Evolutionary conservation across 2,113 vertebrate species (phyloP), one percentile per base, ranked within the genome.

Genomic region (Anolis sagrei): DNA sequence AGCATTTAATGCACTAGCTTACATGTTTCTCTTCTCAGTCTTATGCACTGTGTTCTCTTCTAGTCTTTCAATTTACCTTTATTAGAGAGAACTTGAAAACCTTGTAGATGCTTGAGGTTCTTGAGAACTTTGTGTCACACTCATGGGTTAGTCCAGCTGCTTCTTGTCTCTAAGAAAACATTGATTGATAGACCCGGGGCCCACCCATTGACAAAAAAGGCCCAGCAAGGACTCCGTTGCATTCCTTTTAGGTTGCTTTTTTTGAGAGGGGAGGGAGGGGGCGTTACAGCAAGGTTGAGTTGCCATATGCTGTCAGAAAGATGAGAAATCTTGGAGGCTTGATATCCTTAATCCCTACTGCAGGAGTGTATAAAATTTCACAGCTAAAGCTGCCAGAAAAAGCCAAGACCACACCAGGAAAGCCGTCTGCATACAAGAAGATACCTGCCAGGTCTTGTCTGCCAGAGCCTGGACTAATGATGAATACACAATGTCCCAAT

Each of bases 281-380:
- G 54, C 29, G 48, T 74, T 89, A 83, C 54, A 82, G 5, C 72
- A 29, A 78, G 73, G 39, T 87, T 92, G 90, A 85, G 84, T 92
- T 90, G 90, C 54, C 91, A 87, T 91, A 91, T 84, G 34, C 88
- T 91, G 92, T 94, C 93, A 94, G 86, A 92, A 88, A 87, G 34
- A 89, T 90, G 92, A 94, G 90, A 94, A 95, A 92, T 92, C 85
- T 89, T 90, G 81, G 94, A 96, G 94, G 92, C 87, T 84, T 95
- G 94, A 95, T 95, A 95, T 92, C 92, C 92, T 95, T 96, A 96
- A 96, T 97, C 93, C 94, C 84, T 2, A 81, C 96, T 94, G 91
- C 95, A 95, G 95, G 95, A 96, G 94, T 93, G 88, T 97, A 96
- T 97, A 96, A 97, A 97, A 96, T 97, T 97, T 96, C 96, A 95